Percentiles rank a stretch among this genome's conserved stretches.
Conservation (phyloP, 1,140 invertebrate species). For the Scaptodrosophila lebanonensis region DNA sequence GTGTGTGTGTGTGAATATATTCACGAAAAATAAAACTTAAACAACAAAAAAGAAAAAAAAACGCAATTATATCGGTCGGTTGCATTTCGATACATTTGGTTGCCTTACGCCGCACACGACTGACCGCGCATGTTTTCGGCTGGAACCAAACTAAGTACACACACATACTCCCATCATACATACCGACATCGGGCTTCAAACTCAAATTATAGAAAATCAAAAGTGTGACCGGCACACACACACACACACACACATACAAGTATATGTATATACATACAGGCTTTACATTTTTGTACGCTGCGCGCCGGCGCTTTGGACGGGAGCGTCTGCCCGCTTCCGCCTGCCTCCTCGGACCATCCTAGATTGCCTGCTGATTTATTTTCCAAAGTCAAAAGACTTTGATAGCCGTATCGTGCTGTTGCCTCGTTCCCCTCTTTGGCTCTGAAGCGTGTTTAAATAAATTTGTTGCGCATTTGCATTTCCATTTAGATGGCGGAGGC, state of each 20-base stretch:
- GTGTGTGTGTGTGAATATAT: slow-evolving; percentile 27
- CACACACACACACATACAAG: slow-evolving; percentile 19
- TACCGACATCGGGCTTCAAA: slow-evolving; percentile 53
- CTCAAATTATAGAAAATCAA: slow-evolving; percentile 74
- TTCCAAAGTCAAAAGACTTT: slow-evolving; percentile 71
- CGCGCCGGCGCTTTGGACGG: slow-evolving; percentile 45
- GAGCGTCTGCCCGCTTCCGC: neutral
- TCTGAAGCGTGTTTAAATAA: slow-evolving; percentile 41
- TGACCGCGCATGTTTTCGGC: slow-evolving; percentile 75
- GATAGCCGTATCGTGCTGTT: slow-evolving; percentile 69
- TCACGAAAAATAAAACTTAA: slow-evolving; percentile 37
- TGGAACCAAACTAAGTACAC: slow-evolving; percentile 44
- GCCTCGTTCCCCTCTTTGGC: slow-evolving; percentile 28
- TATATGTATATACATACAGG: slow-evolving; percentile 13
- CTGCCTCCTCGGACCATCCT: slow-evolving; percentile 1
- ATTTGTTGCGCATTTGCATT: slow-evolving; percentile 67
- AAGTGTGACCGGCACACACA: slow-evolving; percentile 69
- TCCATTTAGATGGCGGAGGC: slow-evolving; percentile 62
- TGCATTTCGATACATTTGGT: slow-evolving; percentile 76
- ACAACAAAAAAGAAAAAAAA: slow-evolving; percentile 34
- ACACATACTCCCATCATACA: slow-evolving; percentile 2
- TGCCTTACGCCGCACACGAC: slow-evolving; percentile 76
- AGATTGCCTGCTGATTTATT: slow-evolving; percentile 57
- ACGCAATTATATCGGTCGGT: slow-evolving; percentile 75
- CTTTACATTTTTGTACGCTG: slow-evolving; percentile 16